Evolutionary conservation across 2,113 vertebrate genomes (phyloP).

Genomic region (Eidolon helvum): DNA sequence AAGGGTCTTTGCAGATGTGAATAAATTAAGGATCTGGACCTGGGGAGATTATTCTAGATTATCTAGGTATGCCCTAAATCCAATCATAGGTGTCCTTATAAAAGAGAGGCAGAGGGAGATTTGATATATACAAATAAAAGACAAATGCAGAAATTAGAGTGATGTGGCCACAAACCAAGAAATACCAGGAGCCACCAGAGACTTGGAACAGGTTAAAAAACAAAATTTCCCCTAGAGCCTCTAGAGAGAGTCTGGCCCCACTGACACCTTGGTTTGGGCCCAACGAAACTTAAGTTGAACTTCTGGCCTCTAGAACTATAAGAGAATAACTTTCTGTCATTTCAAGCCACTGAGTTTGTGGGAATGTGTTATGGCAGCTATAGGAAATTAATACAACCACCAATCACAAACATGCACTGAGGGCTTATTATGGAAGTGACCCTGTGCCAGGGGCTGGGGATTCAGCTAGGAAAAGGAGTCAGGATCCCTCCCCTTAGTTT

Average conservation of each 20-base stretch:
- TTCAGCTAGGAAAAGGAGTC: not conserved
- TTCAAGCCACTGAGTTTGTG: not conserved
- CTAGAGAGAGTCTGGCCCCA: not conserved
- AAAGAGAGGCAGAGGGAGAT: not conserved
- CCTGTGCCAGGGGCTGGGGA: not conserved
- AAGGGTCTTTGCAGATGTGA: not conserved
- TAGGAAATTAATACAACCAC: not conserved
- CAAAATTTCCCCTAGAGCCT: not conserved
- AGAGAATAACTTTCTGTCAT: not conserved
- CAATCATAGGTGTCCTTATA: not conserved
- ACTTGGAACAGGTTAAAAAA: not conserved
- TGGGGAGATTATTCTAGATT: not conserved
- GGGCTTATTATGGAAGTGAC: not conserved
- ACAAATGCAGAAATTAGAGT: not conserved
- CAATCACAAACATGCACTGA: not conserved
- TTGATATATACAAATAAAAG: not conserved
- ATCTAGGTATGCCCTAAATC: not conserved
- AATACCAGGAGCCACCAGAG: not conserved
- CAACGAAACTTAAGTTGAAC: not conserved
- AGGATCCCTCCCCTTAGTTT: not conserved
- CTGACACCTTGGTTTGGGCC: not conserved
- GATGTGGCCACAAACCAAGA: not conserved
- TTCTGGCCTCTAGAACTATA: not conserved
- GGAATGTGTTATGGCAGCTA: not conserved
- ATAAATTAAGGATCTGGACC: not conserved